Evolutionary conservation across 2,113 vertebrate genomes (phyloP).

Genomic region (Tretioscincus oriximinensis): DNA sequence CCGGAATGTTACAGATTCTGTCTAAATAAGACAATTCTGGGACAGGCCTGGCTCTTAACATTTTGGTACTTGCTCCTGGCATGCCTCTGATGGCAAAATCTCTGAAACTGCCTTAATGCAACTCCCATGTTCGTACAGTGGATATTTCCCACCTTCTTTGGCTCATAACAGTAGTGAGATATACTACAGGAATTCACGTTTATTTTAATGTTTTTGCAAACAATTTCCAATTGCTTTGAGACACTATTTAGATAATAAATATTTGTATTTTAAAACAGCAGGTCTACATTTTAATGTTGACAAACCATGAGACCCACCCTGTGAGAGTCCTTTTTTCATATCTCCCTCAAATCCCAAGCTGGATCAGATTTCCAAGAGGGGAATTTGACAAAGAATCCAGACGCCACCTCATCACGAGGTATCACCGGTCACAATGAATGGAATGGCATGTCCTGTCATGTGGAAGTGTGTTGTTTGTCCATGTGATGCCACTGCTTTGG

Average conservation of each 20-base stretch:
- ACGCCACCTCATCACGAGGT: conserved; percentile 33
- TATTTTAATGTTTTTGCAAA: too few relatives aligned
- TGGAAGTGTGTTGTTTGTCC: conserved; percentile 19
- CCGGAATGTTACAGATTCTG: too few relatives aligned
- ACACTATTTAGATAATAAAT: neutral
- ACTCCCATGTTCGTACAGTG: too few relatives aligned
- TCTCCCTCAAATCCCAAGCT: neutral
- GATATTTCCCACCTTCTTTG: too few relatives aligned
- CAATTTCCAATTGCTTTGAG: neutral
- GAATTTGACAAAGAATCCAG: neutral
- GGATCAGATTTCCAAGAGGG: neutral
- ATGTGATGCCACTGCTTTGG: conserved; percentile 7
- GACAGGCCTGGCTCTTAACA: too few relatives aligned
- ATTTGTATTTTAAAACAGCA: neutral
- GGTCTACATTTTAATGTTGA: neutral
- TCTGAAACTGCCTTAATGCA: too few relatives aligned
- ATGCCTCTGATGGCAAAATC: too few relatives aligned
- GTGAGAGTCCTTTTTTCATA: neutral
- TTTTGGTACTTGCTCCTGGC: too few relatives aligned
- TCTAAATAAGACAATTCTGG: too few relatives aligned
- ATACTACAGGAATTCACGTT: too few relatives aligned
- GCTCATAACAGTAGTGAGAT: too few relatives aligned
- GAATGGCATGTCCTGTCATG: conserved; percentile 8
- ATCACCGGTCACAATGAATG: conserved; percentile 13
- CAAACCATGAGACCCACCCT: too few relatives aligned